Conservation (phyloP, 2,113 vertebrate species). For the Lanius collurio region DNA sequence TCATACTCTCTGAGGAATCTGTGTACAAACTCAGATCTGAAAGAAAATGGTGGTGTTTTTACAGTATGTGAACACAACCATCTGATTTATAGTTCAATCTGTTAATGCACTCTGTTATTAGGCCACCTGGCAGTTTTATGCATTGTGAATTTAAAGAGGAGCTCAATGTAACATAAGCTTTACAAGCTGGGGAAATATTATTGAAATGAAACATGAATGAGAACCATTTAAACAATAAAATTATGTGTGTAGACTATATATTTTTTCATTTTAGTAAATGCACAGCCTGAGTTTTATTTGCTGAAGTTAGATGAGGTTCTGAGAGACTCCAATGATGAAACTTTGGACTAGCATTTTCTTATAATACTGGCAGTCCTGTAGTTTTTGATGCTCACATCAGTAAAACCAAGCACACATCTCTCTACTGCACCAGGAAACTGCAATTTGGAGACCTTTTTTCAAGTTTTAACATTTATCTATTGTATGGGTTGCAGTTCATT, state of each 20-base stretch:
- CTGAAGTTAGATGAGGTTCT: conserved; percentile 67
- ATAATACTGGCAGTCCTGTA: background rate
- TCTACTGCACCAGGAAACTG: conserved; percentile 24
- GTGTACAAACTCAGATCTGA: conserved; percentile 71
- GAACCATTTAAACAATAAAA: conserved; percentile 84
- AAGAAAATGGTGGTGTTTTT: conserved; percentile 79
- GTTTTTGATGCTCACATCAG: conserved; percentile 16
- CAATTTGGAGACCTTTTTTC: background rate
- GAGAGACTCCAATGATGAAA: conserved; percentile 46
- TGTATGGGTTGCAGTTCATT: background rate
- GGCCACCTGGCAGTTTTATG: conserved; percentile 86
- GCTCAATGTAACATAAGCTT: conserved; percentile 84
- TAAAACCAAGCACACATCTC: conserved; percentile 25
- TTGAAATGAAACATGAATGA: conserved; percentile 86
- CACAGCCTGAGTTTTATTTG: conserved; percentile 69
- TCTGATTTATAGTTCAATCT: conserved; percentile 86
- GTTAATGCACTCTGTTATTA: conserved; percentile 85
- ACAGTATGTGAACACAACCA: conserved; percentile 78
- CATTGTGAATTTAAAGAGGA: conserved; percentile 86
- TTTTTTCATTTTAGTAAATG: conserved; percentile 79
- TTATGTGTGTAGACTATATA: conserved; percentile 77
- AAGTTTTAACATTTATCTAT: background rate
- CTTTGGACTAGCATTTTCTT: conserved; percentile 57
- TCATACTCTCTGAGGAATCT: conserved; percentile 66
- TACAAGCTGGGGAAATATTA: conserved; percentile 85